Conservation (phyloP, 2,888 invertebrate genomes). For the Chrysolina americana region DNA sequence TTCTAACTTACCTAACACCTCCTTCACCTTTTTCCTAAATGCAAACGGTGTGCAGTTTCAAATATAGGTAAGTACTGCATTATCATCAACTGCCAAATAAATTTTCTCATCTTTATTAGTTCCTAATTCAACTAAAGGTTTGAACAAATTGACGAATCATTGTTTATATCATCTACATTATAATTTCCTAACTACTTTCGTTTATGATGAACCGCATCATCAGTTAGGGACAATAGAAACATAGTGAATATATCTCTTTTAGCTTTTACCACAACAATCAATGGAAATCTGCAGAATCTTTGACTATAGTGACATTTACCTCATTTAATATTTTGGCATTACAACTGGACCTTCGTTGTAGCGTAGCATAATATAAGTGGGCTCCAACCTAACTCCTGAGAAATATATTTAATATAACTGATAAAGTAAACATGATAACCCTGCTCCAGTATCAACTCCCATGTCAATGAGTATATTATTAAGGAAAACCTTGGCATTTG, state of each 20-base stretch:
- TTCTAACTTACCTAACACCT: slow-evolving; percentile 25
- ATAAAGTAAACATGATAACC: slow-evolving; percentile 34
- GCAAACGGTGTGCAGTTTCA: no score
- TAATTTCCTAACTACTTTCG: background rate
- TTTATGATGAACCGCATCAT: background rate
- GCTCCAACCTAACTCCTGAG: slow-evolving; percentile 5
- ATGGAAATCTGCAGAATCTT: slow-evolving; percentile 11
- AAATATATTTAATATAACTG: slow-evolving; percentile 18
- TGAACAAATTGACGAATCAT: background rate
- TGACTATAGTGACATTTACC: slow-evolving; percentile 13
- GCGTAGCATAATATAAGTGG: slow-evolving; percentile 9
- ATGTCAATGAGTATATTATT: slow-evolving; percentile 19
- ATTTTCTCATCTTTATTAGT: slow-evolving; percentile 10
- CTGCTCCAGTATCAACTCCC: slow-evolving; percentile 32
- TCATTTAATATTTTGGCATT: slow-evolving; percentile 25
- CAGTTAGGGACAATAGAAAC: slow-evolving; percentile 20
- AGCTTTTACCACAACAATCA: slow-evolving; percentile 30
- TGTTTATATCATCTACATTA: no score
- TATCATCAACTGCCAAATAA: no score
- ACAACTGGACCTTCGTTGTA: slow-evolving; percentile 19
- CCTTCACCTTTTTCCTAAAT: background rate
- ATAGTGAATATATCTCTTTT: slow-evolving; percentile 16
- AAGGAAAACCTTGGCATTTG: background rate
- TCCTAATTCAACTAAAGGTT: slow-evolving; percentile 14
- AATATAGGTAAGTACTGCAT: background rate